phyloP scores from a whole-genome alignment of 2,888 invertebrate genomes.

The Crocallis elinguaria region DNA sequence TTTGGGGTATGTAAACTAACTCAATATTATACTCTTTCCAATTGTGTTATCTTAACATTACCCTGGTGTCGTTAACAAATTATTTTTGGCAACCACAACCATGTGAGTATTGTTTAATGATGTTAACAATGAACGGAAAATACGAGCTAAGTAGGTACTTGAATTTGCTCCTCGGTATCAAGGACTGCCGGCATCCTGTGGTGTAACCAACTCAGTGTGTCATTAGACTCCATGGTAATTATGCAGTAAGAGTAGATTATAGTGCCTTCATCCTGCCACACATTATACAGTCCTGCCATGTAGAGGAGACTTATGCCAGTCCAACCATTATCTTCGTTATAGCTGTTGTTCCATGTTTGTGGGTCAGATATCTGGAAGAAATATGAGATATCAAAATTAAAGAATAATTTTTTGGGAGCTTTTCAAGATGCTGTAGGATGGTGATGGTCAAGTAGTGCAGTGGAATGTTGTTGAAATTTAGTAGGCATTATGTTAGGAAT shows the following conservation, averaged over 20 bases:
- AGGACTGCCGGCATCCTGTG: constrained; percentile 93
- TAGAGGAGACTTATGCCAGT: constrained; percentile 86
- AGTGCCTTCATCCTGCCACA: constrained; percentile 86
- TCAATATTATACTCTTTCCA: too few species aligned
- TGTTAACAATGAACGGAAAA: neutral
- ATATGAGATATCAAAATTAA: neutral
- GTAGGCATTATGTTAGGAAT: too few species aligned
- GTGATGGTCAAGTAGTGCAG: too few species aligned
- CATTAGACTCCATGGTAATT: constrained; percentile 90
- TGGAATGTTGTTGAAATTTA: too few species aligned
- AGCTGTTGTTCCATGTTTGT: constrained; percentile 79
- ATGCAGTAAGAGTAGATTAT: constrained; percentile 90
- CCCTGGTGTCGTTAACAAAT: too few species aligned
- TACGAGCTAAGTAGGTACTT: constrained; percentile 65
- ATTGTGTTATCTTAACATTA: too few species aligned
- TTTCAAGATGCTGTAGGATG: too few species aligned
- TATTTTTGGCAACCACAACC: too few species aligned
- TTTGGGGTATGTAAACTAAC: too few species aligned
- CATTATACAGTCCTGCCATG: constrained; percentile 91
- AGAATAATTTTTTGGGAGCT: too few species aligned
- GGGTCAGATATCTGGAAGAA: constrained; percentile 79
- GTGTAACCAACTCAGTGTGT: constrained; percentile 89
- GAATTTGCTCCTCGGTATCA: constrained; percentile 86
- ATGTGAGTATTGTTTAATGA: too few species aligned
- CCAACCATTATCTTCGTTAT: constrained; percentile 83